These are phyloP conservation scores for Nothocercus julius DNA, from an alignment of 2,113 vertebrate species.

Conservation along the genomic window DNA sequence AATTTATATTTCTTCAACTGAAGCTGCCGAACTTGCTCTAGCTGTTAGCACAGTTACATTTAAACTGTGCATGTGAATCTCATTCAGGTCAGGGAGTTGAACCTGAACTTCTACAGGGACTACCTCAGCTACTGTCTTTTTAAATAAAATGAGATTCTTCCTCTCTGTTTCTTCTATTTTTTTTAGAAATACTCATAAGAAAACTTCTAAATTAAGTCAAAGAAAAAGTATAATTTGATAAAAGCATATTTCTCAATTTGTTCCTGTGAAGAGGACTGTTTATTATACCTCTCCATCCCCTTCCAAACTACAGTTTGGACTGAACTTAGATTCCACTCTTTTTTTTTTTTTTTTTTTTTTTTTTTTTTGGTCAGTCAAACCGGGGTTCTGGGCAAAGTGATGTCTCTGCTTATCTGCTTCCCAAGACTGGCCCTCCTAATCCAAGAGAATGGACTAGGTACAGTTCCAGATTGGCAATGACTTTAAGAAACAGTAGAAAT, in stretches of 20 bases:
- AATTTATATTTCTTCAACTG: neutral
- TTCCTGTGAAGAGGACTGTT: neutral
- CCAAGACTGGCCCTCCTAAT: accelerated
- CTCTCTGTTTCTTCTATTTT: neutral
- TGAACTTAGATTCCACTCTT: neutral
- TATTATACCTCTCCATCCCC: neutral
- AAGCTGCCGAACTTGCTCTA: neutral
- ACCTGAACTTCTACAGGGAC: neutral
- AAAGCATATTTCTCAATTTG: neutral
- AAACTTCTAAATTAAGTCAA: neutral
- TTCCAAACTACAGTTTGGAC: neutral
- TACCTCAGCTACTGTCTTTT: neutral
- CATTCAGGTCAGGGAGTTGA: neutral
- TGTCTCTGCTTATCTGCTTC: neutral
- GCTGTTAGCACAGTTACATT: neutral
- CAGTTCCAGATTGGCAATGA: neutral
- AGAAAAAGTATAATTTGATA: neutral
- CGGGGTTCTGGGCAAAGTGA: neutral
- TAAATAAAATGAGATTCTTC: neutral
- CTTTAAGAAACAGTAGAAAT: neutral
- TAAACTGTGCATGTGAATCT: neutral
- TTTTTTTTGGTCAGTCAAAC: neutral
- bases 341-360: neutral
- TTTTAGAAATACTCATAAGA: neutral
- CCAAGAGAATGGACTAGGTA: neutral